phyloP scores from a whole-genome alignment of 1,140 invertebrate species.

The Phortica variegata region DNA sequence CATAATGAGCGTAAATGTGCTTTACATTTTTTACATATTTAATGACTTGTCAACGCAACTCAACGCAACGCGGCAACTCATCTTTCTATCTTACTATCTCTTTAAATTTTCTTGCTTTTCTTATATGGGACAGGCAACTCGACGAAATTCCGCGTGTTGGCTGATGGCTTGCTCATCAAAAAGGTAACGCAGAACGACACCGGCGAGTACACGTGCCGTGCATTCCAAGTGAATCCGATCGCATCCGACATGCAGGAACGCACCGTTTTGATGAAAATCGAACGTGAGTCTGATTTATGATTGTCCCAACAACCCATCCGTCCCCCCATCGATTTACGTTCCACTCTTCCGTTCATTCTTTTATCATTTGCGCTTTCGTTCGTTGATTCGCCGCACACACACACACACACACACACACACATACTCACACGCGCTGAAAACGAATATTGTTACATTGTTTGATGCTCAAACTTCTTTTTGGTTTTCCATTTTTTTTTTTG shows the following conservation, averaged over 20 bases:
- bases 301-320: constrained; percentile 18
- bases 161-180: constrained; percentile 59
- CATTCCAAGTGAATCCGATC: constrained; percentile 59
- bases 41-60: background rate
- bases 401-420: constrained; percentile 1
- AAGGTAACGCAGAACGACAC: constrained; percentile 60
- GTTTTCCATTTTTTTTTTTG: background rate
- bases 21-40: constrained; percentile 16
- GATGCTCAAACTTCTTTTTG: background rate
- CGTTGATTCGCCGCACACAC: background rate
- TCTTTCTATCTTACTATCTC: background rate
- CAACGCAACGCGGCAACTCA: background rate
- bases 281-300: constrained; percentile 60
- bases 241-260: constrained; percentile 58
- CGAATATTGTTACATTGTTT: no score
- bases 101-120: constrained; percentile 2
- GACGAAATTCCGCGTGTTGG: constrained; percentile 53
- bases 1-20: constrained; percentile 29
- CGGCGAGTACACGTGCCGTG: constrained; percentile 61
- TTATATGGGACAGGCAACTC: constrained; percentile 29
- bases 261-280: constrained; percentile 60
- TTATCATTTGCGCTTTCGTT: background rate
- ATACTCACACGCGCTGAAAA: background rate
- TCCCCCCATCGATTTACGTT: background rate
- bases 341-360: background rate